phyloP scores from a whole-genome alignment of 2,888 invertebrate species.

The Slavum lentiscoides region DNA sequence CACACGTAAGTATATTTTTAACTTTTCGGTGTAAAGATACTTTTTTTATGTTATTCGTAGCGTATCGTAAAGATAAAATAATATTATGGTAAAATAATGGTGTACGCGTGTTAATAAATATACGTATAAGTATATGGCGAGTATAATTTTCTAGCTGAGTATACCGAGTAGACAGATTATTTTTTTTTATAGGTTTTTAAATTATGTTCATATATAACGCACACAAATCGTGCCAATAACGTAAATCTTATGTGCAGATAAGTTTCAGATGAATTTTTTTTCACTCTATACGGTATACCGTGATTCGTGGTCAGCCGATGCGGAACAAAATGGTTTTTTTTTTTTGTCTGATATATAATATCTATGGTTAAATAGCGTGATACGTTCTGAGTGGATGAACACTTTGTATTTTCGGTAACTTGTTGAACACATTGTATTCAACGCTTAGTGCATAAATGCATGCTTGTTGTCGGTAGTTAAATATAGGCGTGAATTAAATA shows the following conservation, averaged over 20 bases:
- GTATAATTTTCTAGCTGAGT: too few relatives aligned
- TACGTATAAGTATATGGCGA: too few relatives aligned
- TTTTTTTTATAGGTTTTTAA: too few relatives aligned
- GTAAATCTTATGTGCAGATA: background rate
- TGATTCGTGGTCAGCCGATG: background rate
- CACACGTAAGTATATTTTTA: too few relatives aligned
- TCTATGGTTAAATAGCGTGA: background rate
- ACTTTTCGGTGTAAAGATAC: too few relatives aligned
- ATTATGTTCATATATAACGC: too few relatives aligned
- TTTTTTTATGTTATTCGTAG: too few relatives aligned
- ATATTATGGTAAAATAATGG: too few relatives aligned
- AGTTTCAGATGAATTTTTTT: background rate
- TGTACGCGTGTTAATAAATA: too few relatives aligned
- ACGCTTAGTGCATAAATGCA: background rate
- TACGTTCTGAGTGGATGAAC: slow-evolving; percentile 7
- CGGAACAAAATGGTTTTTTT: background rate
- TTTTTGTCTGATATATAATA: background rate
- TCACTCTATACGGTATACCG: background rate
- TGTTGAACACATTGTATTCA: background rate
- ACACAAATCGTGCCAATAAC: background rate
- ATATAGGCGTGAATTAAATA: background rate
- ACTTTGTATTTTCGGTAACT: slow-evolving; percentile 11
- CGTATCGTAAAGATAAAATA: too few relatives aligned
- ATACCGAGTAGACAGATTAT: too few relatives aligned
- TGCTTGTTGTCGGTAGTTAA: background rate